Evolutionary conservation across 2,113 vertebrate genomes (phyloP), one percentile per base, ranked within the genome.

Genomic region (Cyanoliseus patagonus): DNA sequence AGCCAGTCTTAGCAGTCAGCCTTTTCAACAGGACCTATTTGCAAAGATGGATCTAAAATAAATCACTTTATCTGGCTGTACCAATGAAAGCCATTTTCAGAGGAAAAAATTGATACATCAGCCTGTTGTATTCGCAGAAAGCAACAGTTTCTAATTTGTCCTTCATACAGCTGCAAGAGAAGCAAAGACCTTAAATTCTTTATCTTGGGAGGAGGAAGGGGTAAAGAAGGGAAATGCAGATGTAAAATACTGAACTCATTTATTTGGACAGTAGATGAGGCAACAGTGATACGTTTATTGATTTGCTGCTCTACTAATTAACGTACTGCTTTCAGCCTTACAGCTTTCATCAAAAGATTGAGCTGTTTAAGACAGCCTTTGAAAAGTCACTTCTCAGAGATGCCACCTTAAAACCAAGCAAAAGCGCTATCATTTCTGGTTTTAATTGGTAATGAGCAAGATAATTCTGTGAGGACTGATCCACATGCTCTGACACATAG

Each of bases 271-370:
- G 69, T 64, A 76, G 76, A 92, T 82, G 88, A 95, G 64, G 81
- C 47, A 72, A 66, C 80, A 25, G 24, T 55, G 76, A 88, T 79
- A 37, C 2, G 0, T 44, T 39, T 93, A 95, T 94, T 94, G 90
- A 96, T 88, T 92, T 92, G n/a, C 69, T 92, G 69, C 31, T 76
- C 42, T 51, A 28, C 62, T 94, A 96, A 93, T 94, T 94, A 97
- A 90, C 73, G 75, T 42, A 83, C 30, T 70, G 51, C 64, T 90
- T 75, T 79, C 77, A 73, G 64, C 37, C 69, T 62, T 82, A 9
- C 25, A 62, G 81, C 72, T 93, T 81, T 81, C 76, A 83, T 80
- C 61, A 52, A 78, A 63, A 96, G 88, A 92, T 13, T 72, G 92
- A 94, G 44, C 47, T 86, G 86, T 62, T 93, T 84, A 68, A 90